phyloP scores from a whole-genome alignment of 2,797 vertebrate species.

The Galago senegalensis region DNA sequence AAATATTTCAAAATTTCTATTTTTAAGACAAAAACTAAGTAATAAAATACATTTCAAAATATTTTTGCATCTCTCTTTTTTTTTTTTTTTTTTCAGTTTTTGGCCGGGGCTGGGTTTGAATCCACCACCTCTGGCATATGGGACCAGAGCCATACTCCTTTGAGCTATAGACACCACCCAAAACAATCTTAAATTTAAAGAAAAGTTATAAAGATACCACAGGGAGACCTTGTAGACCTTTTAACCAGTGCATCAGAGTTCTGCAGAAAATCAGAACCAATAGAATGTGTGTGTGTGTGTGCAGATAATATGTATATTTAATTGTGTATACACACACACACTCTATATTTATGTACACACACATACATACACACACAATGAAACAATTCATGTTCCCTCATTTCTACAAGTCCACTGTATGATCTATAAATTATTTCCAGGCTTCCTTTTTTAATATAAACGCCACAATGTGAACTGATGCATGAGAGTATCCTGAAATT shows the following conservation, averaged over 20 bases:
- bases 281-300: not conserved
- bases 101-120: no score
- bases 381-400: not conserved
- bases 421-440: slow-evolving; percentile 66
- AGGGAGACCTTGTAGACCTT: not conserved
- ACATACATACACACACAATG: not conserved
- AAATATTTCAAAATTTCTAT: not conserved
- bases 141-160: no score
- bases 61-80: not conserved
- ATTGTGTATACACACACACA: not conserved
- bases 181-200: not conserved
- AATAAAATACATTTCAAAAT: not conserved
- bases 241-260: not conserved
- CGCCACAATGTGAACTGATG: slow-evolving; percentile 14
- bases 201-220: not conserved
- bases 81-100: no score
- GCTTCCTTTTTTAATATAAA: slow-evolving; percentile 40
- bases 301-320: not conserved
- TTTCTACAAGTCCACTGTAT: slow-evolving; percentile 23
- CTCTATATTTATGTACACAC: not conserved
- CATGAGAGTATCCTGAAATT: slow-evolving; percentile 62
- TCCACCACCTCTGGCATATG: no score
- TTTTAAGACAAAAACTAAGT: not conserved
- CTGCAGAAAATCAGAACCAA: not conserved
- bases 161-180: no score